A percentile compares a stretch with the other conserved stretches of the same genome.
Conservation (phyloP, 2,113 vertebrate genomes). For the Hypocryptadius cinnamomeus region DNA sequence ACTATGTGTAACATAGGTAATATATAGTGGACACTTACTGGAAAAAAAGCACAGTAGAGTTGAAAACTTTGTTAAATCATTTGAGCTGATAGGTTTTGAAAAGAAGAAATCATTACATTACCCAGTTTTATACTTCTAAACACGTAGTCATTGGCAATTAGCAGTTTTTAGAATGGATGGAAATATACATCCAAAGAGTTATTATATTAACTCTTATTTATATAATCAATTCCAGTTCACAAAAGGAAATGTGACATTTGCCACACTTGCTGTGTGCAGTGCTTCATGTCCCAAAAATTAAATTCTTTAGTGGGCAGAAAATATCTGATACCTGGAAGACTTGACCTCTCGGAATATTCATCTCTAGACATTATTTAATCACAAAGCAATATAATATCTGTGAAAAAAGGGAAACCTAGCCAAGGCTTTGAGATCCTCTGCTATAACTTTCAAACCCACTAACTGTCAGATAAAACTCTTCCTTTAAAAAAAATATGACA, state of each 20-base stretch:
- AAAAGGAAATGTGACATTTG: neutral
- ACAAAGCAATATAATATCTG: neutral
- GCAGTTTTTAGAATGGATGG: neutral
- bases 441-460: neutral
- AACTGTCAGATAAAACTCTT: neutral
- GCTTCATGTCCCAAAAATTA: neutral
- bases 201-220: neutral
- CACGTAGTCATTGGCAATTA: neutral
- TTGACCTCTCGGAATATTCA: neutral
- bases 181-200: neutral
- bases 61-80: conserved; percentile 53
- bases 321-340: neutral
- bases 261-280: neutral
- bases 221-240: neutral
- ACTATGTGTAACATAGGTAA: neutral
- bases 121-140: conserved; percentile 7
- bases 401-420: neutral
- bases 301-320: neutral
- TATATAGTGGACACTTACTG: neutral
- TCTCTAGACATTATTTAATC: neutral
- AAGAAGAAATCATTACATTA: conserved; percentile 26
- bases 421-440: neutral
- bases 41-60: neutral
- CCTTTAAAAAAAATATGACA: neutral
- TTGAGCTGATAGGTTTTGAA: conserved; percentile 39